A percentile compares a stretch with the other conserved stretches of the same genome.
Evolutionary conservation across 2,113 vertebrate species (phyloP).

Genomic region (Alaudala cheleensis): DNA sequence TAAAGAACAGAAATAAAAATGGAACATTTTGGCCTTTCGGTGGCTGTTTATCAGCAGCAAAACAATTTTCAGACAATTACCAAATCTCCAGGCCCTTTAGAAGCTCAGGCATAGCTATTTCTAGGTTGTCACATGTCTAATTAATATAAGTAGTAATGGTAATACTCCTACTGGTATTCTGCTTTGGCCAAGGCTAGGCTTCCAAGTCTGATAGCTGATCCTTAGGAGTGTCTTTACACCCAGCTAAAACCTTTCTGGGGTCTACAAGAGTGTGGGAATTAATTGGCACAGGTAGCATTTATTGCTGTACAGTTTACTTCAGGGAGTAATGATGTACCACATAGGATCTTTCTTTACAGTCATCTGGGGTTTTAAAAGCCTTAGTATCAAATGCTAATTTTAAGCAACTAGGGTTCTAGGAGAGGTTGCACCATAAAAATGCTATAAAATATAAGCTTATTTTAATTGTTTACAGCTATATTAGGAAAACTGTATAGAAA

Average conservation of each 20-base stretch:
- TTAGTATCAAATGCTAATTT: background rate
- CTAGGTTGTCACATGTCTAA: background rate
- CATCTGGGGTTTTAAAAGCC: background rate
- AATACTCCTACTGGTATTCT: background rate
- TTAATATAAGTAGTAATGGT: background rate
- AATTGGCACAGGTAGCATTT: background rate
- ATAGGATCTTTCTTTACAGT: background rate
- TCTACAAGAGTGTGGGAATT: background rate
- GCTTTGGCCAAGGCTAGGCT: background rate
- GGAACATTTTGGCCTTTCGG: background rate
- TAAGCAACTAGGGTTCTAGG: background rate
- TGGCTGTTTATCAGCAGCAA: constrained; percentile 4
- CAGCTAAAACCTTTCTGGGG: background rate
- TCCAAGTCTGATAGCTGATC: background rate
- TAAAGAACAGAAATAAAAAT: background rate
- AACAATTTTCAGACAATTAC: constrained; percentile 18
- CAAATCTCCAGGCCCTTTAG: background rate
- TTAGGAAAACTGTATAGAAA: background rate
- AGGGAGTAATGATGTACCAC: fast-evolving
- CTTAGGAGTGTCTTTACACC: background rate
- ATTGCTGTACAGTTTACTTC: background rate
- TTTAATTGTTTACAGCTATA: constrained; percentile 26
- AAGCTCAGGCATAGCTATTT: background rate
- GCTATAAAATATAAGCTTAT: background rate
- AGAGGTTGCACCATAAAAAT: background rate